Conservation (phyloP, 2,113 vertebrate species). For the Gadus chalcogrammus region DNA sequence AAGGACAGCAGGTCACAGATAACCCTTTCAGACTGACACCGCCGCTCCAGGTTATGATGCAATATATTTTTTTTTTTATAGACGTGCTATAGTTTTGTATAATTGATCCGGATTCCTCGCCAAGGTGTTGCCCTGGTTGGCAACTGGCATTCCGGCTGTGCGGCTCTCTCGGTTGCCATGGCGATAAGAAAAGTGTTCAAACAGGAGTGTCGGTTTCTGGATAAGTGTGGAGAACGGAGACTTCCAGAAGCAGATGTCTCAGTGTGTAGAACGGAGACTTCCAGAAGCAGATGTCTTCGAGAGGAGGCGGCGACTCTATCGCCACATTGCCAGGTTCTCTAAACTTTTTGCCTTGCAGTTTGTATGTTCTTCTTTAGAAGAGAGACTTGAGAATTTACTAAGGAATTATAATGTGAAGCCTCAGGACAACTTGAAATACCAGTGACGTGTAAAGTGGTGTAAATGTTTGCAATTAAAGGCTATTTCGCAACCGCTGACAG, state of each 20-base stretch:
- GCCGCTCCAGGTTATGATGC: conserved; percentile 1
- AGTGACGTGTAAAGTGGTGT: background rate
- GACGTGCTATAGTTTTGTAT: background rate
- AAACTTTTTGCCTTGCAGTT: background rate
- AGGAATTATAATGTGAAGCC: conserved; percentile 2
- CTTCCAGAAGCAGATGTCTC: background rate
- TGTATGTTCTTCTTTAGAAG: background rate
- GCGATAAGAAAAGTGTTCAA: conserved; percentile 51
- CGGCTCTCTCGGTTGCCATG: conserved; percentile 33
- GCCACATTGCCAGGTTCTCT: background rate
- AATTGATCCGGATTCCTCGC: background rate
- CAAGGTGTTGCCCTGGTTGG: background rate
- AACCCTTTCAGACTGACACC: no score
- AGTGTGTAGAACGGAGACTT: background rate
- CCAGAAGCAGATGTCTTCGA: background rate
- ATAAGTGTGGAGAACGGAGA: background rate
- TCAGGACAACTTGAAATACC: background rate
- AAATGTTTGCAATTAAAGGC: background rate
- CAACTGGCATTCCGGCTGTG: conserved; percentile 7
- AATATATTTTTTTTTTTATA: conserved; percentile 10
- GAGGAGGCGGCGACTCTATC: background rate
- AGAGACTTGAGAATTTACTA: background rate
- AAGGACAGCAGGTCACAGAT: no score
- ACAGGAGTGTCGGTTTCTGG: conserved; percentile 34
- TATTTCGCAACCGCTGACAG: background rate